These are phyloP conservation scores for Cherax quadricarinatus DNA, from an alignment of 1,140 invertebrate genomes.

Conservation along the genomic window DNA sequence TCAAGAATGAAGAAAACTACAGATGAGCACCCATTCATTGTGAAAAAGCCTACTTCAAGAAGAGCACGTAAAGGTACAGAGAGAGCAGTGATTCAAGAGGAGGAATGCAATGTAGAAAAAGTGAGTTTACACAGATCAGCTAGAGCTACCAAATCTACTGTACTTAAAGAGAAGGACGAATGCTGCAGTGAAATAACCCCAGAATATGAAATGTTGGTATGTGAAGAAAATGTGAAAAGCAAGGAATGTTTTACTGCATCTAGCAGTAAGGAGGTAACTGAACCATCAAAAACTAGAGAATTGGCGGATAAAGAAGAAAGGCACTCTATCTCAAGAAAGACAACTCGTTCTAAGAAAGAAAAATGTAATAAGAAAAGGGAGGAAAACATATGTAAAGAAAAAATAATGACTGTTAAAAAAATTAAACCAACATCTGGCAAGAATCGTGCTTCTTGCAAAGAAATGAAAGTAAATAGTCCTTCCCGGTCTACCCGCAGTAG, in stretches of 20 bases:
- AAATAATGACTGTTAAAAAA: not conserved
- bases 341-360: not conserved
- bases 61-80: not conserved
- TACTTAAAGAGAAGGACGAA: not conserved
- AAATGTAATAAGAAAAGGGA: not conserved
- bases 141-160: not conserved
- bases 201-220: not conserved
- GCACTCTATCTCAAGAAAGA: not conserved
- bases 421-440: not conserved
- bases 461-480: not conserved
- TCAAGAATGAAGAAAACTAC: not conserved
- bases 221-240: not conserved
- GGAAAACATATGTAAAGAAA: not conserved
- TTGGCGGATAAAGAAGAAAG: slow-evolving; percentile 2
- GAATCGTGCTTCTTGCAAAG: not conserved
- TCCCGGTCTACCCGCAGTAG: not conserved
- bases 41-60: not conserved
- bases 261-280: not conserved
- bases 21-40: not conserved
- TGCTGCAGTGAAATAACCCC: not conserved
- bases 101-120: not conserved
- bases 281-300: not conserved
- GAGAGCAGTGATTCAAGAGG: not conserved
- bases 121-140: not conserved
- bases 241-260: not conserved